These are phyloP conservation scores for Zaprionus capensis DNA, from an alignment of 1,140 invertebrate species.

Conservation along the genomic window DNA sequence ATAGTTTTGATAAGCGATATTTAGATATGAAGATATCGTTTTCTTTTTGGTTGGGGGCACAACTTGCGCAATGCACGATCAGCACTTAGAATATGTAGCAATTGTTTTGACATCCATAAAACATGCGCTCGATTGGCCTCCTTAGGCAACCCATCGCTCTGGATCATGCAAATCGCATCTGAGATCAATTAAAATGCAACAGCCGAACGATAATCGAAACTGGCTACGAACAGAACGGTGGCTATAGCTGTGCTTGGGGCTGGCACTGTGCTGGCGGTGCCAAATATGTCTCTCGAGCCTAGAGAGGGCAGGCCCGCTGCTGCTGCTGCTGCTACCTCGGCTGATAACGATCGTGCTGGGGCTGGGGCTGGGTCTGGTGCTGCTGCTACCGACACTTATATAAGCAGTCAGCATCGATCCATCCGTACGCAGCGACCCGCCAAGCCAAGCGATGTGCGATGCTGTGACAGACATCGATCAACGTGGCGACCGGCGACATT, in stretches of 20 bases:
- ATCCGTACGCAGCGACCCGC: not conserved
- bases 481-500: conserved; percentile 75
- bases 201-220: conserved; percentile 68
- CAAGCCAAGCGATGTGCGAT: conserved; percentile 13
- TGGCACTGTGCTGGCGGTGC: conserved; percentile 58
- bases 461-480: conserved; percentile 79
- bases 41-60: conserved; percentile 2
- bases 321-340: not conserved
- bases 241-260: not conserved
- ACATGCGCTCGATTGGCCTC: conserved; percentile 80
- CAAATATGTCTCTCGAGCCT: conserved; percentile 59
- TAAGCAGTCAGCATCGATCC: conserved; percentile 73
- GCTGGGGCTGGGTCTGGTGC: conserved; percentile 35
- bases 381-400: conserved; percentile 69
- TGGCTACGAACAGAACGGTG: conserved; percentile 13
- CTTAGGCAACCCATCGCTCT: conserved; percentile 61
- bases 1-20: conserved; percentile 30
- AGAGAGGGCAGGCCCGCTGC: conserved; percentile 29
- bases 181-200: conserved; percentile 79
- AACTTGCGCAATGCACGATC: conserved; percentile 67
- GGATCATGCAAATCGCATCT: conserved; percentile 73
- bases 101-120: conserved; percentile 81
- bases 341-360: conserved; percentile 64
- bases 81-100: conserved; percentile 76
- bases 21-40: conserved; percentile 17